phyloP scores from a whole-genome alignment of 2,797 vertebrate genomes.

The Crenuchus spilurus region DNA sequence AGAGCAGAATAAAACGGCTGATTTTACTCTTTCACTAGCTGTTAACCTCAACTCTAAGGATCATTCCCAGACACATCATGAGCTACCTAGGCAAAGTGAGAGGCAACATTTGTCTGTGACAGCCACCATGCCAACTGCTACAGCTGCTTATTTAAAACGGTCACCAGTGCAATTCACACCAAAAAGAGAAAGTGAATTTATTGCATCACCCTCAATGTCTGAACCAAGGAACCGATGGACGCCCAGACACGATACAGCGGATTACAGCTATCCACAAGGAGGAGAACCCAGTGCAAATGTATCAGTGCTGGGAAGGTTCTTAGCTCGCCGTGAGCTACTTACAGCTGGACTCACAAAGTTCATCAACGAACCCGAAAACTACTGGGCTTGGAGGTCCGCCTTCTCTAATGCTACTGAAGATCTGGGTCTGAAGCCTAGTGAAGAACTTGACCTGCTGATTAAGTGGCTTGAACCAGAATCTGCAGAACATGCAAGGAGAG shows the following conservation, averaged over 20 bases:
- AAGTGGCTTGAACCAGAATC: constrained; percentile 28
- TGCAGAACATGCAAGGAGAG: neutral
- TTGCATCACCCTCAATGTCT: neutral
- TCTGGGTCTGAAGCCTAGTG: constrained; percentile 2
- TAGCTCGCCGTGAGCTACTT: constrained; percentile 7
- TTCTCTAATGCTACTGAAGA: constrained; percentile 1
- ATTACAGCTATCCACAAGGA: neutral
- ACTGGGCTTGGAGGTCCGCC: constrained; percentile 26
- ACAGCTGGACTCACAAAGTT: constrained; percentile 20
- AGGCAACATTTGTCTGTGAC: neutral
- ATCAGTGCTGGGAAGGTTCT: neutral
- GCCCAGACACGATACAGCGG: neutral
- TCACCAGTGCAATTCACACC: constrained; percentile 11
- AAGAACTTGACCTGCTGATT: constrained; percentile 14
- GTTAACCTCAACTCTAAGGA: constrained; percentile 2
- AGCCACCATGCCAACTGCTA: constrained; percentile 9
- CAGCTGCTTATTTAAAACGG: constrained; percentile 10
- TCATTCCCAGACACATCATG: neutral
- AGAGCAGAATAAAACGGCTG: constrained; percentile 17
- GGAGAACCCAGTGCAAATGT: neutral
- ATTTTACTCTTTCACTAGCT: neutral
- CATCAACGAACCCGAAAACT: constrained; percentile 1
- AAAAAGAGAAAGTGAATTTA: constrained; percentile 12
- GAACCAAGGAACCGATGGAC: neutral
- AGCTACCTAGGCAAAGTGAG: neutral